Conservation (phyloP, 2,113 vertebrate genomes). For the Dasyurus viverrinus region DNA sequence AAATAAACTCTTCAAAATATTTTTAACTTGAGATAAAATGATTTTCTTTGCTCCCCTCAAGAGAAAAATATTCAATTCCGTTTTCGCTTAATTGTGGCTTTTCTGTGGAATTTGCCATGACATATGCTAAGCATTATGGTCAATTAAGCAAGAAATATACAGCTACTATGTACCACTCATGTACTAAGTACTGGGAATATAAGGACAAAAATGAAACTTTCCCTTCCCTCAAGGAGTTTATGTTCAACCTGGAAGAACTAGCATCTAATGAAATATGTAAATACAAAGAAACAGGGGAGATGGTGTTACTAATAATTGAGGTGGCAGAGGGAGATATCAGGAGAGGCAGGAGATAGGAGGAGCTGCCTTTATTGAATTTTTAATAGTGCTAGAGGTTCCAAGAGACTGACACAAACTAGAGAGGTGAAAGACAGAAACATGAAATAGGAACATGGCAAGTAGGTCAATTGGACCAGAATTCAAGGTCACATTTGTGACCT, state of each 20-base stretch:
- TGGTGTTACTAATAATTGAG: not conserved
- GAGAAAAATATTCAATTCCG: not conserved
- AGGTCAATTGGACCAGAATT: not conserved
- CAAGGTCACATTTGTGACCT: not conserved
- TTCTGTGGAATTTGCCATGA: not conserved
- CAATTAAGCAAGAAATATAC: not conserved
- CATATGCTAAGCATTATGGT: not conserved
- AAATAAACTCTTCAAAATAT: not conserved
- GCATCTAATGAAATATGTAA: not conserved
- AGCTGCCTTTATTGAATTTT: not conserved
- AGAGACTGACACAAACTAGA: not conserved
- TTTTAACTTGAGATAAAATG: not conserved
- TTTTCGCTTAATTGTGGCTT: not conserved
- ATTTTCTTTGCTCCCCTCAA: not conserved
- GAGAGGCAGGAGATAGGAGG: not conserved
- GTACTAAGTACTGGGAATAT: not conserved
- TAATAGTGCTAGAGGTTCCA: not conserved
- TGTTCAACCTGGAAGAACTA: not conserved
- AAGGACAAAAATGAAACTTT: not conserved
- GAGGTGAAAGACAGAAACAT: not conserved
- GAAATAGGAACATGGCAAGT: not conserved
- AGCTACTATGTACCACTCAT: not conserved
- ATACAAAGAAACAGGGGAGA: not conserved
- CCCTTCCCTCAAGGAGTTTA: not conserved
- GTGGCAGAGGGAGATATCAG: not conserved